Base-by-base conservation (phyloP, 2,888 invertebrate species). In the Sphaerophoria rueppellii region DNA sequence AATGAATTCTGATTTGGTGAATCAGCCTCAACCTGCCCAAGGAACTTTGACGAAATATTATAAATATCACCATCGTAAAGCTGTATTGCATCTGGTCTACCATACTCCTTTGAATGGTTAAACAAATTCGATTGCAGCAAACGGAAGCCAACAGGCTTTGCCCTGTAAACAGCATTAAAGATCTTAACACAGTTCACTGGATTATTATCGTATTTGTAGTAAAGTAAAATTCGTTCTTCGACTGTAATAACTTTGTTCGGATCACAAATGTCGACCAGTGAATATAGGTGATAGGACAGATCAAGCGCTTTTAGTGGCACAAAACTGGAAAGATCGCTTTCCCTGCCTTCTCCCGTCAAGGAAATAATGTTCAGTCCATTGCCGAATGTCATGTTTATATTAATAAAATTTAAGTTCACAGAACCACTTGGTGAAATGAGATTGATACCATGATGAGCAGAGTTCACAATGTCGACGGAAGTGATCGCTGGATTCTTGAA, bases 151-250 rank as follows among this genome's bases (percentile, higher is more conserved):
- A 99, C 94, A 12, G 96, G 96, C 90, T 98, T 98, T 0, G 96
- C 95, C 83, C 95, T 94, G 89, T 95, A 96, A 80, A 95, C 95
- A 82, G 98, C 96, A 74, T 96, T 95, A 90, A 99, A 98, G 88
- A 99, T 98, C 92, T 99, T 99, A 0, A 99, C 97, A 90, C 99
- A 99, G 90, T 99, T 99, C 0, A 98, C 97, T 0, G 98, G 97
- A 90, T 96, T 95, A 88, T 98, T 98, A 89, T 98, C 98, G 89
- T 99, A 99, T 91, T 99, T 99, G 92, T 98, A 99, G 90, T 98
- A 99, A 24, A 99, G 90, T 0, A 99, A 92, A 5, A 99, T 94
- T 60, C 99, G 93, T 90, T 99, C 98, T 90, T 98, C 96, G 1
- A 99, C 94, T 2, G 94, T 93, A 14, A 99, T 95, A 90, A 97